phyloP scores from a whole-genome alignment of 1,140 invertebrate species.

The Brachionus rubens region DNA sequence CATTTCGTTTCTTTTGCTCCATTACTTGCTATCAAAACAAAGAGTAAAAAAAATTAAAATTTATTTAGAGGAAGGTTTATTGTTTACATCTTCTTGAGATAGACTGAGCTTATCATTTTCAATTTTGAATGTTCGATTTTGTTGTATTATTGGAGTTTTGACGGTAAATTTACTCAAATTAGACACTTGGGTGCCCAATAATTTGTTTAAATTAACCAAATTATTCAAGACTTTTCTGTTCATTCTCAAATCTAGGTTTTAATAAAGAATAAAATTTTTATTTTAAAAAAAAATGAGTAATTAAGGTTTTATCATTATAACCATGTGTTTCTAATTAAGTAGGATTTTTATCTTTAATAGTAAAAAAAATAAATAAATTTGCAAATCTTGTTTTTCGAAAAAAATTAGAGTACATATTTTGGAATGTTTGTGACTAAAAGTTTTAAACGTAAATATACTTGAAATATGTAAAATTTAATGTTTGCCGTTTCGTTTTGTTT shows the following conservation, averaged over 20 bases:
- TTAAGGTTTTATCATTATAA: too few species aligned
- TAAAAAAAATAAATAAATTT: too few species aligned
- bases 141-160: neutral
- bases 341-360: too few species aligned
- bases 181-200: neutral
- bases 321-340: too few species aligned
- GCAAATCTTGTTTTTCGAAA: too few species aligned
- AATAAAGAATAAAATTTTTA: too few species aligned
- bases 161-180: neutral
- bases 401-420: too few species aligned
- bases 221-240: neutral
- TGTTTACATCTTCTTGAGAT: neutral
- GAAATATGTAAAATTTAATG: too few species aligned
- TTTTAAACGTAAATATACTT: too few species aligned
- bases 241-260: neutral
- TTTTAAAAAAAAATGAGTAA: too few species aligned
- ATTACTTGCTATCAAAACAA: neutral
- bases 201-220: neutral
- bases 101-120: conserved; percentile 4
- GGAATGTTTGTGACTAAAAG: too few species aligned
- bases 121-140: neutral
- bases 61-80: neutral
- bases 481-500: too few species aligned
- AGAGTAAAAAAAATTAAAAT: neutral
- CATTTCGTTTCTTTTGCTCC: conserved; percentile 49